phyloP scores from a whole-genome alignment of 2,888 invertebrate species.

The Phymatocera aterrima region DNA sequence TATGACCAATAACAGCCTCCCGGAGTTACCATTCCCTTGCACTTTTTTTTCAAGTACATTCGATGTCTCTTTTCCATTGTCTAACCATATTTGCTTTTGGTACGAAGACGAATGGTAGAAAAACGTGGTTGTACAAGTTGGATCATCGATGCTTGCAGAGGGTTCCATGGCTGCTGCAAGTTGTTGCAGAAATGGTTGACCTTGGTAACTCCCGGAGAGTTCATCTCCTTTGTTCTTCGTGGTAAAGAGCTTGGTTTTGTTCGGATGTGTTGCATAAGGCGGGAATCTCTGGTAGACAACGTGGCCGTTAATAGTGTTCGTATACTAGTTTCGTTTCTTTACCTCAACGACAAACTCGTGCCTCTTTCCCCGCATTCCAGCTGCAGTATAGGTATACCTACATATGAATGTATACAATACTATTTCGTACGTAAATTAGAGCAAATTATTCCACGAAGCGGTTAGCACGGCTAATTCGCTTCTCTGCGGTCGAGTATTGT shows the following conservation, averaged over 20 bases:
- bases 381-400: neutral
- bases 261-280: slow-evolving; percentile 32
- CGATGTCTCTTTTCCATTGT: neutral
- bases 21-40: neutral
- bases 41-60: neutral
- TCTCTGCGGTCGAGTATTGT: neutral
- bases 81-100: neutral
- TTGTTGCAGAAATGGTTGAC: slow-evolving; percentile 16
- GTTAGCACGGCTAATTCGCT: slow-evolving; percentile 54
- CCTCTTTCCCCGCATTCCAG: slow-evolving; percentile 23
- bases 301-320: slow-evolving; percentile 32
- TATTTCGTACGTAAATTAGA: slow-evolving; percentile 54
- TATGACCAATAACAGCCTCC: neutral
- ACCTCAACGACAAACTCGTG: slow-evolving; percentile 10
- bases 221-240: slow-evolving; percentile 34
- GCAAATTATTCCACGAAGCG: slow-evolving; percentile 51
- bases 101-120: slow-evolving; percentile 7
- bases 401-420: slow-evolving; percentile 10
- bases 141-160: slow-evolving; percentile 5
- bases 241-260: neutral
- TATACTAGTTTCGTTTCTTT: neutral
- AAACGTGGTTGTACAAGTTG: neutral
- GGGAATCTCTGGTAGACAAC: slow-evolving; percentile 18
- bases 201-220: slow-evolving; percentile 31
- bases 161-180: neutral